Evolutionary conservation across 2,113 vertebrate genomes (phyloP).

Genomic region (Fregetta grallaria): DNA sequence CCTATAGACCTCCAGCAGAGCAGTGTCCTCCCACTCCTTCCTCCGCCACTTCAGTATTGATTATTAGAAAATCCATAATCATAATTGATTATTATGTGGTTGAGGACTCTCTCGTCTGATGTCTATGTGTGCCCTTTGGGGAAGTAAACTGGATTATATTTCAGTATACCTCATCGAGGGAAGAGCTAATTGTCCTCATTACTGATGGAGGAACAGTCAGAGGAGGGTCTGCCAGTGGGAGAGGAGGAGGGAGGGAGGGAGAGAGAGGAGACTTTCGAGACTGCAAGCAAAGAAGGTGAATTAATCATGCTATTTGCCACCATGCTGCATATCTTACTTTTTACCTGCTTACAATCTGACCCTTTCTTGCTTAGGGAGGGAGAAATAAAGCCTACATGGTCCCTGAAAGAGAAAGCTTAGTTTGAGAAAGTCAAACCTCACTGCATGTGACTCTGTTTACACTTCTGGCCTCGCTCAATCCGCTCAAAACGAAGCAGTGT

Average conservation of each 20-base stretch:
- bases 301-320: not conserved
- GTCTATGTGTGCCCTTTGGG: not conserved
- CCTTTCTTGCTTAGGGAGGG: not conserved
- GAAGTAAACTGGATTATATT: not conserved
- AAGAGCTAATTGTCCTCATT: not conserved
- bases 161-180: not conserved
- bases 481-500: fast-evolving
- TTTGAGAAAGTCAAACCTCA: not conserved
- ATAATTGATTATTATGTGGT: not conserved
- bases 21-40: not conserved
- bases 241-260: not conserved
- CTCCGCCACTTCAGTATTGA: fast-evolving
- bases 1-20: not conserved
- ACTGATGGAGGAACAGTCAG: not conserved
- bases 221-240: not conserved
- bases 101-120: not conserved
- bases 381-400: not conserved
- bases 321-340: not conserved
- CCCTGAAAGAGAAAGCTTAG: not conserved
- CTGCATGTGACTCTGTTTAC: fast-evolving
- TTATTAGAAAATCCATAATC: not conserved
- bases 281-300: not conserved
- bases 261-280: not conserved
- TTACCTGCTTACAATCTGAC: not conserved
- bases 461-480: not conserved